phyloP scores from a whole-genome alignment of 2,888 invertebrate species.

The Notocelia uddmanniana region DNA sequence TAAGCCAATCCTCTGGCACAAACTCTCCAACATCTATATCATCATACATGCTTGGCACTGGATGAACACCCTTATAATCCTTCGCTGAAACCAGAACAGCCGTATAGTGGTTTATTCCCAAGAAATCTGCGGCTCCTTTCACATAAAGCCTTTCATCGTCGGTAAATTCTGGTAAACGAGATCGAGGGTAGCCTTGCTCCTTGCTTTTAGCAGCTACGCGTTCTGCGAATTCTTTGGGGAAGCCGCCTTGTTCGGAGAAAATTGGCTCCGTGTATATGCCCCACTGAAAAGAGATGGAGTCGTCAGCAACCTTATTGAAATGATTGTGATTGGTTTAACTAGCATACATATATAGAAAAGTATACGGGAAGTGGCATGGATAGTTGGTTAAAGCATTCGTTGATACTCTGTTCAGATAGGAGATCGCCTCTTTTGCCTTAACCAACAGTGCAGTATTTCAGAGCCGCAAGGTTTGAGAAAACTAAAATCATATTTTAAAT shows the following conservation, averaged over 20 bases:
- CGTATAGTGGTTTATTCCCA: conserved; percentile 89
- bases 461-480: background rate
- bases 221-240: conserved; percentile 78
- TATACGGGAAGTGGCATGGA: too few relatives aligned
- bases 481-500: background rate
- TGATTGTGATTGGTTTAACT: too few relatives aligned
- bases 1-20: conserved; percentile 21
- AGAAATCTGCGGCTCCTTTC: conserved; percentile 69
- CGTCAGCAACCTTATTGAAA: too few relatives aligned
- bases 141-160: conserved; percentile 67
- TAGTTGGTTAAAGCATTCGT: too few relatives aligned
- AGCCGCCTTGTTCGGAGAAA: conserved; percentile 79
- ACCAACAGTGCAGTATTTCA: too few relatives aligned
- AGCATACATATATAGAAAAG: too few relatives aligned
- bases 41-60: conserved; percentile 32
- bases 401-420: too few relatives aligned
- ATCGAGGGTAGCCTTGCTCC: conserved; percentile 70
- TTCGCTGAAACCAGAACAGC: conserved; percentile 61
- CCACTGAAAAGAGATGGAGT: conserved; percentile 60
- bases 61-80: conserved; percentile 47
- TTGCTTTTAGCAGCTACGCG: conserved; percentile 74
- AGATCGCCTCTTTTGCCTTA: too few relatives aligned
- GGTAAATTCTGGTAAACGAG: conserved; percentile 78
- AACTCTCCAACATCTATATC: conserved; percentile 51
- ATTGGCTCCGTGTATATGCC: conserved; percentile 81